Evolutionary conservation across 2,113 vertebrate species (phyloP).

Genomic region (Rana temporaria): DNA sequence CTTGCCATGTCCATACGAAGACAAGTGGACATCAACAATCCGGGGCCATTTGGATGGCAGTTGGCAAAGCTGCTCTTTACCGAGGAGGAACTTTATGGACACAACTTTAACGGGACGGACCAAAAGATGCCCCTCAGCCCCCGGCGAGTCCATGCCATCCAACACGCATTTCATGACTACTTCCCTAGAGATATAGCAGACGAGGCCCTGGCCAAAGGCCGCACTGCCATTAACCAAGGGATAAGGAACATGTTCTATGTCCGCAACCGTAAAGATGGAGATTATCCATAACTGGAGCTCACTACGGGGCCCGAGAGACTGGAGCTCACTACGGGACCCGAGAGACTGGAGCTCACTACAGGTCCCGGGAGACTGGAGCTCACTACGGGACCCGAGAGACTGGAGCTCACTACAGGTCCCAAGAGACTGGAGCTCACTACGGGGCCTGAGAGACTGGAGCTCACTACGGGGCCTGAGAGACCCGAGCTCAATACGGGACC

Average conservation of each 20-base stretch:
- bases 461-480: too few relatives aligned
- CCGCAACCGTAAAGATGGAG: slow-evolving; percentile 42
- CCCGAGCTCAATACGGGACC: too few relatives aligned
- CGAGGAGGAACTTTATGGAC: slow-evolving; percentile 49
- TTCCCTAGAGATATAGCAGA: slow-evolving; percentile 47
- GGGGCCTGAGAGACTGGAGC: too few relatives aligned
- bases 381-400: not conserved
- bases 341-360: not conserved
- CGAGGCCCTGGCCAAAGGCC: slow-evolving; percentile 43
- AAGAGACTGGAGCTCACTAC: not conserved
- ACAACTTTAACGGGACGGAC: slow-evolving; percentile 49
- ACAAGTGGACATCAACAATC: slow-evolving; percentile 49
- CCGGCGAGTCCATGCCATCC: slow-evolving; percentile 42
- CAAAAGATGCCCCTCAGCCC: slow-evolving; percentile 53
- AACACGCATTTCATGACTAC: slow-evolving; percentile 48
- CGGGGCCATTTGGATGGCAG: slow-evolving; percentile 47
- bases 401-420: not conserved
- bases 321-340: not conserved
- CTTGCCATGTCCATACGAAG: slow-evolving; percentile 47
- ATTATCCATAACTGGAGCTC: not conserved
- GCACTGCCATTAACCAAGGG: slow-evolving; percentile 47
- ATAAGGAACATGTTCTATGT: slow-evolving; percentile 54
- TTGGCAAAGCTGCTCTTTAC: slow-evolving; percentile 43
- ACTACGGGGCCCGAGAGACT: not conserved
- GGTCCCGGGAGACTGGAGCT: not conserved